A percentile compares a stretch with the other conserved stretches of the same genome.
These are phyloP conservation scores for Chiridota heheva DNA, from an alignment of 35 echinoderm and acorn worm species.

Conservation along the genomic window DNA sequence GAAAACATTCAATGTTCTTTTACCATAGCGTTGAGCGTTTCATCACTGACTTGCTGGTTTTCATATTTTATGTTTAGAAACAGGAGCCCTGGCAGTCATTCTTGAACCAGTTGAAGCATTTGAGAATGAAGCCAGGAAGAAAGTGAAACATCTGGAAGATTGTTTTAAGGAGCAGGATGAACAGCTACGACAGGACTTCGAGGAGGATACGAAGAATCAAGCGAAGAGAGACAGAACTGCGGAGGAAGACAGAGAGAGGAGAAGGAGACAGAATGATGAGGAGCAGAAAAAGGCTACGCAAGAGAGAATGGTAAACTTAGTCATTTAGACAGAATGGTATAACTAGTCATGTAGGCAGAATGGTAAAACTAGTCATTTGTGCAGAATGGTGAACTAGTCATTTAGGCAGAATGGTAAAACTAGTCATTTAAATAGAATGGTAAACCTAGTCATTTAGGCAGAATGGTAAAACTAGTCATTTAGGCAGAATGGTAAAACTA, in stretches of 20 bases:
- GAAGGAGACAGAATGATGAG: conserved; percentile 41
- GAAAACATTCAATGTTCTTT: too few relatives aligned
- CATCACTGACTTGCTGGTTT: too few relatives aligned
- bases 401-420: too few relatives aligned
- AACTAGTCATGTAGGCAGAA: background rate
- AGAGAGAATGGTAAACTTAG: conserved; percentile 24
- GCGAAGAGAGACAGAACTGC: conserved; percentile 40
- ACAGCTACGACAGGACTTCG: conserved; percentile 14
- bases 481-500: too few relatives aligned
- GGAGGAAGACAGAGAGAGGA: conserved; percentile 16
- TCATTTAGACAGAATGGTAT: too few relatives aligned
- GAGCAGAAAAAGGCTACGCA: conserved; percentile 32
- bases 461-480: too few relatives aligned
- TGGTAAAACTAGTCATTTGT: too few relatives aligned
- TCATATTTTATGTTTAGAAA: too few relatives aligned
- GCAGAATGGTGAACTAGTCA: background rate
- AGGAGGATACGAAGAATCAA: conserved; percentile 36
- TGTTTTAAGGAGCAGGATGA: background rate
- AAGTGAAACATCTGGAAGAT: conserved; percentile 52
- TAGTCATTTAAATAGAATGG: too few relatives aligned
- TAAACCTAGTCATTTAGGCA: too few relatives aligned
- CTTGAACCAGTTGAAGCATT: conserved; percentile 15
- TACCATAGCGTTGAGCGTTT: too few relatives aligned
- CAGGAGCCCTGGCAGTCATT: background rate
- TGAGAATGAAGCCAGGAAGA: conserved; percentile 42